These are phyloP conservation scores for Coelopa frigida DNA, from an alignment of 1,140 invertebrate genomes.

Conservation along the genomic window DNA sequence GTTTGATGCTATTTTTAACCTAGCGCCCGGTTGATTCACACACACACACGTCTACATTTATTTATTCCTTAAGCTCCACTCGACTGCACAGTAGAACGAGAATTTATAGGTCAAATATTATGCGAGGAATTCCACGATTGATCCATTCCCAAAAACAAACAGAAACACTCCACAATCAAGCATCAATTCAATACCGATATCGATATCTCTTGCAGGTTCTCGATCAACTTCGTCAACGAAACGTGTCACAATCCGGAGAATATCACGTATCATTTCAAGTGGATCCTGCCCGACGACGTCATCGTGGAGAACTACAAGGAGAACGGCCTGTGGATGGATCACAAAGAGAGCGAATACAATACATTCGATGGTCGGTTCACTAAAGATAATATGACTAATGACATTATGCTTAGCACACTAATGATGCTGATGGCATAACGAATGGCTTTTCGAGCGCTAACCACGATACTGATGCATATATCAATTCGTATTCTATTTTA, in stretches of 20 bases:
- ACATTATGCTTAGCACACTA: not conserved
- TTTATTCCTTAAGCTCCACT: no score
- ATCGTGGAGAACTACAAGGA: constrained; percentile 33
- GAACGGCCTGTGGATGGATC: constrained; percentile 28
- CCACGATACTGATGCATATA: constrained; percentile 8
- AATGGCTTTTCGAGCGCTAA: constrained; percentile 6
- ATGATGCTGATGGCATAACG: constrained; percentile 4
- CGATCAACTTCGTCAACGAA: constrained; percentile 38
- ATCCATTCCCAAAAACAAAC: not conserved
- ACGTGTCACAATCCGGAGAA: constrained; percentile 21
- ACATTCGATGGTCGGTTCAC: constrained; percentile 33
- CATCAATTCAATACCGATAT: no score
- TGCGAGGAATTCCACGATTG: no score
- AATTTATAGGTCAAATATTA: no score
- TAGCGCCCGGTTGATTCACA: no score
- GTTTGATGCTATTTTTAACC: no score
- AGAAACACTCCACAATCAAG: no score
- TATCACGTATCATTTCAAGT: constrained; percentile 41
- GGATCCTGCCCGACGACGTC: constrained; percentile 21
- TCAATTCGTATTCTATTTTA: constrained; percentile 29
- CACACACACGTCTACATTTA: no score
- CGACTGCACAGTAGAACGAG: no score
- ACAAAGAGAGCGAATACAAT: constrained; percentile 24
- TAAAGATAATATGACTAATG: not conserved
- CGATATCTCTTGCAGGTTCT: constrained; percentile 26